Evolutionary conservation across 2,113 vertebrate species (phyloP), one percentile per base, ranked within the genome.

Genomic region (Macquaria australasica): DNA sequence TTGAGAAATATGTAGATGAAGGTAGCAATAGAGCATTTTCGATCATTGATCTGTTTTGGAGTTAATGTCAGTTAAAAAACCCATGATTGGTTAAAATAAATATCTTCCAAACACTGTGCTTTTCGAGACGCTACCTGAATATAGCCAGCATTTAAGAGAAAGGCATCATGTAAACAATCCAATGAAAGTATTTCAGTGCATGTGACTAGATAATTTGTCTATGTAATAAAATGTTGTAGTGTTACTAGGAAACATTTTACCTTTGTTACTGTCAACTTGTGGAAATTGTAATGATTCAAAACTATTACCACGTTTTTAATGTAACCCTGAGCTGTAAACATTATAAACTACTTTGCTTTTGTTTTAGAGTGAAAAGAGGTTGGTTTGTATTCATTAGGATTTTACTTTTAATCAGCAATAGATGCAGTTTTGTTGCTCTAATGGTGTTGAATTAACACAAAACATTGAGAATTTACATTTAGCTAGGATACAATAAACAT

Each of bases 161-260:
- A 37, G 21, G 0, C 37, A 78, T 78, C 70, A 73, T 89, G 56
- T 75, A 21, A 75, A 80, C 63, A 55, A 21, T 34, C 64, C 8
- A 70, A 45, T n/a, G 31, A 51, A 69, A 60, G 31, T 72, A 69
- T 79, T 88, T 78, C 55, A 70, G 53, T 51, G 63, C 72, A 84
- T 84, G 83, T 77, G 51, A 73, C 25, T 86, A 66, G 34, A 81
- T 73, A 8, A 10, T 51, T 41, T 77, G 50, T 70, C 23, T 74
- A 45, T 90, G 62, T 91, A 75, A 66, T 62, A 71, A 71, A 75
- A 67, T 21, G 53, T 55, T 71, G 77, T 86, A 77, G 67, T 79
- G 25, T 78, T 15, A 77, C 5, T 68, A 53, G 56, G 6, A 79
- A 87, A 75, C 63, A 50, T 73, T 67, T 60, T 56, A 64, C 70